phyloP scores from a whole-genome alignment of 2,113 vertebrate species.

The Haemorhous mexicanus region DNA sequence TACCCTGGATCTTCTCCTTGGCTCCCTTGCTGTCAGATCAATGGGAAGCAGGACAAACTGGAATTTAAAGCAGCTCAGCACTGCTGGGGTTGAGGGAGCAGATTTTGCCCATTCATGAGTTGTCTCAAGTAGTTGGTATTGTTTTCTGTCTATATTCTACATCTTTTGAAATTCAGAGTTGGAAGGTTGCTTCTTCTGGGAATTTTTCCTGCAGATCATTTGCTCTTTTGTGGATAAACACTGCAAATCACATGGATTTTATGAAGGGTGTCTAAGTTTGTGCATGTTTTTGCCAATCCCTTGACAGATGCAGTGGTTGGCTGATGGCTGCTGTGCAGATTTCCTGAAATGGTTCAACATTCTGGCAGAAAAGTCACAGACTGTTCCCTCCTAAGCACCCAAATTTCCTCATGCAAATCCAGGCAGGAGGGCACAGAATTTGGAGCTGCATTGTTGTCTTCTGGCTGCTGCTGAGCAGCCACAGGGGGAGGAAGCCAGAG shows the following conservation, averaged over 20 bases:
- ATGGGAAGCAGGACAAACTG: neutral
- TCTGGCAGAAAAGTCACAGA: neutral
- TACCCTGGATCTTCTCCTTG: neutral
- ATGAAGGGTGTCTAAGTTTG: neutral
- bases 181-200: neutral
- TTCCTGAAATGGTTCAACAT: neutral
- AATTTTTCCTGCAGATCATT: neutral
- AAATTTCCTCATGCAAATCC: conserved; percentile 1
- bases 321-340: neutral
- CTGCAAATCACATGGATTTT: neutral
- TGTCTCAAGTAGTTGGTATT: neutral
- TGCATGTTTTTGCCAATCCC: neutral
- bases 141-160: neutral
- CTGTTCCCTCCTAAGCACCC: neutral
- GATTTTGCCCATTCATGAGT: neutral
- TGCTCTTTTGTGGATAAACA: neutral
- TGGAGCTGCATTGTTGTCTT: neutral
- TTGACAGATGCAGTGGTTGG: neutral
- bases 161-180: neutral
- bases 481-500: neutral
- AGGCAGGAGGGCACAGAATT: conserved; percentile 14
- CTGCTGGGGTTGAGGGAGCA: neutral
- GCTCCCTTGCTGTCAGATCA: neutral
- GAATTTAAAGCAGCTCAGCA: neutral
- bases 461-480: conserved; percentile 5